Base-by-base conservation (phyloP, 2,888 invertebrate genomes). In the Amblyjoppa fuscipennis region DNA sequence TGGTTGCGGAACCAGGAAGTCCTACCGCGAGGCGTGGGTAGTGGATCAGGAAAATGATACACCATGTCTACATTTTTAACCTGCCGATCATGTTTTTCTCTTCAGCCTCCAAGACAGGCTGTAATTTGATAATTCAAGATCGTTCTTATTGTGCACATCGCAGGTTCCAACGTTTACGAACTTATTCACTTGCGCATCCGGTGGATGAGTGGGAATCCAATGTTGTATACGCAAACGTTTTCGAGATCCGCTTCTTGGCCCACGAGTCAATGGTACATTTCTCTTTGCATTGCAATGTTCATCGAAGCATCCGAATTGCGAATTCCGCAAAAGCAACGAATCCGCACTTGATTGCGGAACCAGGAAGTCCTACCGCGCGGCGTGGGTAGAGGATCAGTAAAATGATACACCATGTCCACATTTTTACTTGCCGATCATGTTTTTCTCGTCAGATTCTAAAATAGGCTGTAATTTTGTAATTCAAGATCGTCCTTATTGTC, bases 271-370 rank as follows among this genome's bases (percentile, higher is more conserved):
- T 16, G 9, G 3, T 34, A 64, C 31, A 31, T 31, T 31, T 25
- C 31, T 34, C n/a, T 0, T 9, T 41, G 41, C 2, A 11, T 41
- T 41, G 41, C 11, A 41, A 41, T 1, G 41, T 9, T 5, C 41
- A 41, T 41, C 5, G 11, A 41, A 11, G 41, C 11, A 11, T 41
- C 41, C 41, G 41, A 41, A 80, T 76, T 6, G 70, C 70, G 56
- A 66, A 80, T 71, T 69, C 73, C 69, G n/a, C 59, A 11, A 74
- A 59, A 51, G 61, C 45, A 81, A 81, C 16, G 59, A 59, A 78
- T 49, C 56, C 68, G 25, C 20, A 61, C 51, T 25, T 45, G 41
- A 1, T 7, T 4, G 51, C 56, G 28, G 31, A 56, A 9, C 41
- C 53, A 41, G 34, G 53, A 64, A 34, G 38, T 20, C 28, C 28